Evolutionary conservation across 2,888 invertebrate genomes (phyloP).

Genomic region (Limenitis camilla): DNA sequence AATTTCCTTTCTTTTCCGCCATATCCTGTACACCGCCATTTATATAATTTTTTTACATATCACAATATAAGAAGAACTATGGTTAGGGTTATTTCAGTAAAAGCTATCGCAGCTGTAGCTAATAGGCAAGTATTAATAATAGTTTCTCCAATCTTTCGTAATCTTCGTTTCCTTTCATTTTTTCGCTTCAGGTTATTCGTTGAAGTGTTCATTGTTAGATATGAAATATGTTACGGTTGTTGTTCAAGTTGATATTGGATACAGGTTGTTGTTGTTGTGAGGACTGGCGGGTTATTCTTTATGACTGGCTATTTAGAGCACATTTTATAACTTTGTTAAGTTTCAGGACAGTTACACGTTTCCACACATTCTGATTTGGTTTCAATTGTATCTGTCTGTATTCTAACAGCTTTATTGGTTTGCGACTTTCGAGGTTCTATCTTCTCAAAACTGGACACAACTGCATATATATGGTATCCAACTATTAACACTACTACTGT

Average conservation of each 20-base stretch:
- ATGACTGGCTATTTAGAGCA: too few relatives aligned
- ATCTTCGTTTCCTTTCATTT: constrained; percentile 31
- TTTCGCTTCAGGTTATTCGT: constrained; percentile 44
- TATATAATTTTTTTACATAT: background rate
- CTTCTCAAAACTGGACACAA: constrained; percentile 36
- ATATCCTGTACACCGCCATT: constrained; percentile 40
- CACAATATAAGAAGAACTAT: constrained; percentile 39
- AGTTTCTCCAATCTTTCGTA: constrained; percentile 42
- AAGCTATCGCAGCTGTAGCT: constrained; percentile 47
- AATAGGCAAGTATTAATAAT: constrained; percentile 43
- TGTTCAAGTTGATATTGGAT: too few relatives aligned
- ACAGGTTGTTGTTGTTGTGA: too few relatives aligned
- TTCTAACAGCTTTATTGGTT: constrained; percentile 18
- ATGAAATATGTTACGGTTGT: too few relatives aligned
- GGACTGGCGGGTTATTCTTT: too few relatives aligned
- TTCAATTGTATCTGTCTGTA: constrained; percentile 32
- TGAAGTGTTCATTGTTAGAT: background rate
- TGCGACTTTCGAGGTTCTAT: constrained; percentile 11
- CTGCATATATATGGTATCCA: constrained; percentile 39
- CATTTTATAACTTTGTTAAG: background rate
- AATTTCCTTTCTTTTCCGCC: constrained; percentile 36
- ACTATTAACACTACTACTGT: constrained; percentile 37
- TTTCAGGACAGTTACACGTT: constrained; percentile 35
- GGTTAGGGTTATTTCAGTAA: constrained; percentile 48
- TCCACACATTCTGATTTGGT: constrained; percentile 38